These are phyloP conservation scores for Nyctalus aviator DNA, from an alignment of 2,797 vertebrate species.

Conservation along the genomic window DNA sequence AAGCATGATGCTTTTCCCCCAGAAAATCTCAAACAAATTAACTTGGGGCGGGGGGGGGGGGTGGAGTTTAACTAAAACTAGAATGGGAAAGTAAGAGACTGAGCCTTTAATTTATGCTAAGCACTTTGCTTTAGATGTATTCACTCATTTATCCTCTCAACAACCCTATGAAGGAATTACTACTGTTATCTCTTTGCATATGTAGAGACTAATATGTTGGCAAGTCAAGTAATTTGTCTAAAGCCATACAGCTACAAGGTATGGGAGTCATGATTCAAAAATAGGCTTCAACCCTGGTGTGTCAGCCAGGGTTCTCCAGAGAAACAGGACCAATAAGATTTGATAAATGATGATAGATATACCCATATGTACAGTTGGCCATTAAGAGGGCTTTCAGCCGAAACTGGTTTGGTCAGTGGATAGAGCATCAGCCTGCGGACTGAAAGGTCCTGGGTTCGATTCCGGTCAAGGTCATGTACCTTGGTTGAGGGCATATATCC, in stretches of 20 bases:
- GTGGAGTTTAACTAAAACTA: neutral
- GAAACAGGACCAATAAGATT: neutral
- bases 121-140: neutral
- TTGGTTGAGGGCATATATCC: too few species aligned
- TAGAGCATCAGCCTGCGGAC: too few species aligned
- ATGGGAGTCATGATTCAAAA: neutral
- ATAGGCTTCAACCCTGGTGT: neutral
- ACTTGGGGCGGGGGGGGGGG: neutral
- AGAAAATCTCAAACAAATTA: constrained; percentile 11
- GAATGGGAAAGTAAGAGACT: neutral
- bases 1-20: neutral
- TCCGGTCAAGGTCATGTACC: too few species aligned
- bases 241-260: neutral
- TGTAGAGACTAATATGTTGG: neutral
- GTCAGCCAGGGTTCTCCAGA: neutral
- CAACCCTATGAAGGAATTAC: neutral
- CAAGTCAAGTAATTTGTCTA: neutral
- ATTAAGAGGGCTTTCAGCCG: too few species aligned
- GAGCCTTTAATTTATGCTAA: neutral
- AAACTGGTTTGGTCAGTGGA: too few species aligned
- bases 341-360: neutral
- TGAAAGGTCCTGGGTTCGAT: too few species aligned
- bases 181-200: neutral
- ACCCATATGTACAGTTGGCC: too few species aligned
- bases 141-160: neutral